Evolutionary conservation across 2,888 invertebrate genomes (phyloP), one percentile per base, ranked within the genome.

Genomic region (Rhingia rostrata): DNA sequence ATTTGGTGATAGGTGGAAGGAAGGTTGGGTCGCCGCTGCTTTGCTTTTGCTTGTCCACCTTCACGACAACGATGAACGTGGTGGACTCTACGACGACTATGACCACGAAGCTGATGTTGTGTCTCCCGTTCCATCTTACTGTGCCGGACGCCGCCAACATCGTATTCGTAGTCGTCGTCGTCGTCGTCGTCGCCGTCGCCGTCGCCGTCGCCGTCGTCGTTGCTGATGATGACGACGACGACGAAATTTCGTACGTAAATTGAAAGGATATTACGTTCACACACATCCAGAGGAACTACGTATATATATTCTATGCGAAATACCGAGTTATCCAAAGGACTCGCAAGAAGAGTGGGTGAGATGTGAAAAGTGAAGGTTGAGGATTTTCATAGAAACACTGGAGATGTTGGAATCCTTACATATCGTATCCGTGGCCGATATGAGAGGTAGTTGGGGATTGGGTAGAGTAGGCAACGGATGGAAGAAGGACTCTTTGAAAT

Each of bases 401-500:
- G 86, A 86, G 86, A 86, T 86, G 86, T 53, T 86, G 75, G 75
- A 77, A 85, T 82, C 86, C 82, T 82, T 82, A 70, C 83, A 73
- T 67, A 73, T 83, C 67, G 45, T 63, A 54, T 60, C 70, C 39
- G 54, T 56, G 51, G 53, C 39, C 12, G 43, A 45, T 22, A 41
- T 47, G 30, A 33, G 30, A 2, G 32, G 22, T 22, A 22, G 12
- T 9, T 10, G n/a, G 43, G 33, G 14, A 4, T 14, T 10, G n/a
- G 43, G 33, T n/a, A 4, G 12, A 47, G 54, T 49, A 54, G 63
- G 69, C 69, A 69, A 73, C 79, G 67, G 83, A 79, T 79, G 67
- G 78, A 79, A 83, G 79, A 83, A 79, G 79, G 73, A 79, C 73
- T 79, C 73, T 83, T 83, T 79, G 63, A 83, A 83, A 83, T 74